Conservation (phyloP, 1,140 invertebrate species). For the Lepidostoma basale region DNA sequence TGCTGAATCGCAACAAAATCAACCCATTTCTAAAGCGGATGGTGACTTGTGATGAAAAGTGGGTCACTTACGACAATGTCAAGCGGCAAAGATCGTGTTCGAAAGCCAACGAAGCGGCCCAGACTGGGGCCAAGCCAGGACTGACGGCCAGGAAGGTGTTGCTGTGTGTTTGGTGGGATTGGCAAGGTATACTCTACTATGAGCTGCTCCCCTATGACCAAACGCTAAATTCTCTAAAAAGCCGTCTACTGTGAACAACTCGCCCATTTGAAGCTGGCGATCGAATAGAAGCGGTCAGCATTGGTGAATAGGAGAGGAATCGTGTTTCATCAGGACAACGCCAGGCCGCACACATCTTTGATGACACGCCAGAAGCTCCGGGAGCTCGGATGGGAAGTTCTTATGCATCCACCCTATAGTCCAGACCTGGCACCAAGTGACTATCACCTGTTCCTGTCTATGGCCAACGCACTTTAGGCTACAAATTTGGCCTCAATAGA, state of each 20-base stretch:
- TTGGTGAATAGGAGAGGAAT: conserved; percentile 7
- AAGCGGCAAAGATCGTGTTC: conserved; percentile 1
- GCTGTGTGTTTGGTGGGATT: conserved; percentile 4
- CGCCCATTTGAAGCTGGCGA: background rate
- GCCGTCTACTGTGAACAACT: background rate
- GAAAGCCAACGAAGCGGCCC: conserved; percentile 3
- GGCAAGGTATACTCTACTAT: too few species aligned
- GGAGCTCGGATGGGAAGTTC: conserved; percentile 5
- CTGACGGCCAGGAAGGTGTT: conserved; percentile 3
- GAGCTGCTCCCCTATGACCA: too few species aligned
- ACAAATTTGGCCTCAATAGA: conserved; percentile 4
- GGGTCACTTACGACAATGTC: background rate
- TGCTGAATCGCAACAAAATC: conserved; percentile 11
- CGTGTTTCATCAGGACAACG: conserved; percentile 5
- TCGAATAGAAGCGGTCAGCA: background rate
- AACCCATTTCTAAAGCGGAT: conserved; percentile 6
- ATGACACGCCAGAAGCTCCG: conserved; percentile 9
- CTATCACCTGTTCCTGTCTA: background rate
- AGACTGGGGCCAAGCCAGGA: conserved; percentile 2
- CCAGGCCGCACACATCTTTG: conserved; percentile 9
- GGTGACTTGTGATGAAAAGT: conserved; percentile 8
- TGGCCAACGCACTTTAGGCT: conserved; percentile 1
- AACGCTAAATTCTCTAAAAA: too few species aligned
- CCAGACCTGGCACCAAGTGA: conserved; percentile 4
- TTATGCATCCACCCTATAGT: conserved; percentile 7